A percentile compares a stretch with the other conserved stretches of the same genome.
phyloP scores from a whole-genome alignment of 2,888 invertebrate species.

The Amphiduros pacificus region DNA sequence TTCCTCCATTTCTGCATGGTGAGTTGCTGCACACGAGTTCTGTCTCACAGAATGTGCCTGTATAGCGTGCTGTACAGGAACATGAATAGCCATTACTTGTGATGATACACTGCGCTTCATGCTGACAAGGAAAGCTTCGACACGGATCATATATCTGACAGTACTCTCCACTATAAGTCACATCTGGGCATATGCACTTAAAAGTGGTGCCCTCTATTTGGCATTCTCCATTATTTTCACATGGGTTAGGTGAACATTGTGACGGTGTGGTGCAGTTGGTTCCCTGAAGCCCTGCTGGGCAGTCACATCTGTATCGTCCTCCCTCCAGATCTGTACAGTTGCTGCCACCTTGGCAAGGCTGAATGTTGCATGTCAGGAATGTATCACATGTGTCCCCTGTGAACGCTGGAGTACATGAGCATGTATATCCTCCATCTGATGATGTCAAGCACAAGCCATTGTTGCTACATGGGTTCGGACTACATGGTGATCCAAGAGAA shows the following conservation, averaged over 20 bases:
- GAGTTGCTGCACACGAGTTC: constrained; percentile 33
- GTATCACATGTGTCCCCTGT: constrained; percentile 29
- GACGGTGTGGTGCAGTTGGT: constrained; percentile 23
- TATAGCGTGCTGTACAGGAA: constrained; percentile 28
- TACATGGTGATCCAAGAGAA: constrained; percentile 34
- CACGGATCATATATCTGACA: constrained; percentile 7
- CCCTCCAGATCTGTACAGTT: constrained; percentile 6
- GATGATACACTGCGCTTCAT: not conserved
- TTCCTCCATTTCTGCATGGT: constrained; percentile 39
- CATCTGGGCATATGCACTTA: constrained; percentile 10
- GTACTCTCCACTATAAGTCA: not conserved
- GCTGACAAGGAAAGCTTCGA: not conserved
- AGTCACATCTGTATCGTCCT: constrained; percentile 13
- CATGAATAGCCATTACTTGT: constrained; percentile 10
- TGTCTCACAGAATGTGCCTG: constrained; percentile 39
- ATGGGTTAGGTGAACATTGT: constrained; percentile 34
- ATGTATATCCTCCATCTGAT: constrained; percentile 20
- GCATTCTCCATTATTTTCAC: constrained; percentile 36
- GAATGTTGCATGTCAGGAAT: constrained; percentile 22
- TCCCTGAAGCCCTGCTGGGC: constrained; percentile 24
- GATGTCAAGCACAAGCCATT: constrained; percentile 25
- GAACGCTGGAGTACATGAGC: constrained; percentile 23
- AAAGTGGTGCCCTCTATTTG: constrained; percentile 5
- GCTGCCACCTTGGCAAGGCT: constrained; percentile 26
- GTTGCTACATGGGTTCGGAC: constrained; percentile 36